Evolutionary conservation across 1,140 invertebrate species (phyloP).

Genomic region (Dufourea novaeangliae): DNA sequence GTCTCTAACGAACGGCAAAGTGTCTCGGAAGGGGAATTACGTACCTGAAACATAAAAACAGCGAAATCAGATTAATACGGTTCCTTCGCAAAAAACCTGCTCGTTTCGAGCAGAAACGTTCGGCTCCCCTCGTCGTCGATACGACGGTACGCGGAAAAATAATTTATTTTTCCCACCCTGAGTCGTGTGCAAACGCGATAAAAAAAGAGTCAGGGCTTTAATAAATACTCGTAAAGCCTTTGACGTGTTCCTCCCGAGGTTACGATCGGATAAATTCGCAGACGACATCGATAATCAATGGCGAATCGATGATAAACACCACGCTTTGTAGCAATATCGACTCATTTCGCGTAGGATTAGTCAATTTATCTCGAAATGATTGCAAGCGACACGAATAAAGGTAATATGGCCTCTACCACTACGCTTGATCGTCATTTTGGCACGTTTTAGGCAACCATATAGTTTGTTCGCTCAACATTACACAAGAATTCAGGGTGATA

Average conservation of each 20-base stretch:
- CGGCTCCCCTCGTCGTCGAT: conserved; percentile 11
- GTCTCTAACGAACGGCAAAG: not conserved
- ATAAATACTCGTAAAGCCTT: conserved; percentile 40
- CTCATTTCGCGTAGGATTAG: conserved; percentile 55
- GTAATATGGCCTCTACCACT: no score
- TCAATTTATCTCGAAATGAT: conserved; percentile 31
- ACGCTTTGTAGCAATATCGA: conserved; percentile 2
- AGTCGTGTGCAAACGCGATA: conserved; percentile 15
- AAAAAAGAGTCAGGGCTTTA: conserved; percentile 30
- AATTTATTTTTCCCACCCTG: conserved; percentile 34
- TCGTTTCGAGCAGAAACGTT: conserved; percentile 15
- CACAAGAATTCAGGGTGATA: no score
- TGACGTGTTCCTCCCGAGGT: conserved; percentile 9
- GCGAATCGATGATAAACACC: conserved; percentile 42
- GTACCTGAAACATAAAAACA: conserved; percentile 62
- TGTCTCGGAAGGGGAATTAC: conserved; percentile 12
- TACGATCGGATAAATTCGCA: conserved; percentile 40
- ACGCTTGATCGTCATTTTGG: not conserved
- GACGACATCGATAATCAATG: conserved; percentile 50
- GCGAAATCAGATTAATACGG: conserved; percentile 27
- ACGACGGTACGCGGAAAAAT: conserved; percentile 28
- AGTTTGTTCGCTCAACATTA: no score
- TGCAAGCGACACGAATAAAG: not conserved
- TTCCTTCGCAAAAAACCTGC: conserved; percentile 19
- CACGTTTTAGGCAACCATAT: no score